Percentiles rank a stretch among this genome's conserved stretches.
Evolutionary conservation across 2,888 invertebrate genomes (phyloP).

Genomic region (Xanthorhoe designata): DNA sequence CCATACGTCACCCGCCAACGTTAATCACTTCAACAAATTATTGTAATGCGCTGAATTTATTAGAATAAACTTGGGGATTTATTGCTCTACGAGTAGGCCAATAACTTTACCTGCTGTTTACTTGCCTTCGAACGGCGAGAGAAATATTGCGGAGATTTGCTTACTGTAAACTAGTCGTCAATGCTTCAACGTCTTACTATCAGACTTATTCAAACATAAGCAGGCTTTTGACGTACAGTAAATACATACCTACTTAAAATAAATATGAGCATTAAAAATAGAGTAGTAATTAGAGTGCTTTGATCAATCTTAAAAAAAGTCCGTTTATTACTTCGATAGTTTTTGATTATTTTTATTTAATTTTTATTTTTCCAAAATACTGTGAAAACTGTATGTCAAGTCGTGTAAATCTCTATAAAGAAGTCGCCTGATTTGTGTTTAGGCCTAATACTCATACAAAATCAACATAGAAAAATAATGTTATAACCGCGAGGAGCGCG

Average conservation of each 20-base stretch:
- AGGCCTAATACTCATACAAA: too few species aligned
- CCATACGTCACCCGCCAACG: conserved; percentile 11
- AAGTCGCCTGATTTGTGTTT: too few species aligned
- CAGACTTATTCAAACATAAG: background rate
- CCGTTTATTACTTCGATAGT: too few species aligned
- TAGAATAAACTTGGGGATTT: conserved; percentile 17
- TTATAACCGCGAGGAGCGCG: conserved; percentile 11
- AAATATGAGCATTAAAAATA: too few species aligned
- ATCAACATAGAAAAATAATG: background rate
- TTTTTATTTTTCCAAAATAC: too few species aligned
- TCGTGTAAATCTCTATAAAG: too few species aligned
- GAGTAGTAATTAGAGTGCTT: too few species aligned
- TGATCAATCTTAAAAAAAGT: too few species aligned
- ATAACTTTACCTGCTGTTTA: conserved; percentile 10
- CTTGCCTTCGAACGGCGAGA: background rate
- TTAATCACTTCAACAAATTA: conserved; percentile 22
- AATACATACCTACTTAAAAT: too few species aligned
- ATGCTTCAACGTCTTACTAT: background rate
- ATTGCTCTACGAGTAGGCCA: background rate
- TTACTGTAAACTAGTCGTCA: conserved; percentile 1
- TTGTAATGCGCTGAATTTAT: conserved; percentile 26
- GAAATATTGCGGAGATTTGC: background rate
- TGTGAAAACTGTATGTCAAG: background rate
- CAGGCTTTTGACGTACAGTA: too few species aligned
- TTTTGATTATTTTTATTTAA: too few species aligned